Percentiles rank a stretch among this genome's conserved stretches.
Evolutionary conservation across 2,113 vertebrate genomes (phyloP).

Genomic region (Origma solitaria): DNA sequence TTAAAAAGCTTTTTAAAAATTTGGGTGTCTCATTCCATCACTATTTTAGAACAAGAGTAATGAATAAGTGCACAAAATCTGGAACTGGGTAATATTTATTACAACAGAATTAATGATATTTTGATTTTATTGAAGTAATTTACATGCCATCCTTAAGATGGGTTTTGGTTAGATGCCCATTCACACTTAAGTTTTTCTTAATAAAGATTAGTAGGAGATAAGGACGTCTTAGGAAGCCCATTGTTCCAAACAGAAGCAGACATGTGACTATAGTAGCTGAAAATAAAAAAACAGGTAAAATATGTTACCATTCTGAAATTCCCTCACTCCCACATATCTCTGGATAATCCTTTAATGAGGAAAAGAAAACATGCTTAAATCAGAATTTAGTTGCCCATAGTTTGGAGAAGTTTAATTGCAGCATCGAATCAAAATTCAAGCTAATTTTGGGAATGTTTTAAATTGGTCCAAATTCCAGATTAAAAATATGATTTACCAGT

Average conservation of each 20-base stretch:
- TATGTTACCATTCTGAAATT: background rate
- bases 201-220: background rate
- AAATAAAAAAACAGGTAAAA: background rate
- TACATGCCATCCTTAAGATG: background rate
- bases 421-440: background rate
- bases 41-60: background rate
- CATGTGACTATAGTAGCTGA: background rate
- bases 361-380: background rate
- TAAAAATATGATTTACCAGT: background rate
- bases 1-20: background rate
- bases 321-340: background rate
- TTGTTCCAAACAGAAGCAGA: background rate
- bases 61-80: background rate
- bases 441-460: background rate
- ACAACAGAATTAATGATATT: background rate
- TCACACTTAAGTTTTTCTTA: background rate
- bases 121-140: background rate
- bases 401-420: background rate
- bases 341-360: background rate
- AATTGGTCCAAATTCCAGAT: background rate
- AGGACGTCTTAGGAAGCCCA: background rate
- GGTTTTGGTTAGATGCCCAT: background rate
- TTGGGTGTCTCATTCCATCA: background rate
- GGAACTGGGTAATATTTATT: background rate
- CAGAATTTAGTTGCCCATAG: background rate